phyloP scores from a whole-genome alignment of 2,888 invertebrate genomes.

The Folsomia candida region DNA sequence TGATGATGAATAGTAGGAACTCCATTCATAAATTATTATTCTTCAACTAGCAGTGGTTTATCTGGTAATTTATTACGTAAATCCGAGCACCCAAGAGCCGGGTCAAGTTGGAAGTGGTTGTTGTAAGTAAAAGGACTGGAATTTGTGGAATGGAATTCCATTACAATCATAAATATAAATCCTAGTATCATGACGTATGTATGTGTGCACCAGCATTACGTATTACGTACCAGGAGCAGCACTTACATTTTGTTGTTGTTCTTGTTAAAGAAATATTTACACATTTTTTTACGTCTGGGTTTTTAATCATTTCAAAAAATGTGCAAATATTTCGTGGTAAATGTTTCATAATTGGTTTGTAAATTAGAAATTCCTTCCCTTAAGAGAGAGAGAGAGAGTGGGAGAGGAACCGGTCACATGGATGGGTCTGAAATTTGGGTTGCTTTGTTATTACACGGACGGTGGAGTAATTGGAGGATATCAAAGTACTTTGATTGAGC shows the following conservation, averaged over 20 bases:
- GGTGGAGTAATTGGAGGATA: too few species aligned
- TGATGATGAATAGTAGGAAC: neutral
- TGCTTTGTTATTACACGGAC: too few species aligned
- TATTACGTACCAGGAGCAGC: too few species aligned
- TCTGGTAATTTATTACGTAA: neutral
- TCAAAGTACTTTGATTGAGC: too few species aligned
- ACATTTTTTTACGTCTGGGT: neutral
- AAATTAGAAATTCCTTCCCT: neutral
- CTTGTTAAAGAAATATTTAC: neutral
- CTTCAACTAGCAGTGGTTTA: neutral
- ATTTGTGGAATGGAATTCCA: neutral
- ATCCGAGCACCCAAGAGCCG: neutral
- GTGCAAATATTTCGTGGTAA: neutral
- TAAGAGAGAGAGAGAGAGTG: too few species aligned
- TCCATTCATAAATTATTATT: slow-evolving; percentile 5
- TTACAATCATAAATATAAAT: neutral
- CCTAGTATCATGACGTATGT: neutral
- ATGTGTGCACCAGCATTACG: neutral
- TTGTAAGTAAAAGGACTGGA: too few species aligned
- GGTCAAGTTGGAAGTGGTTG: neutral
- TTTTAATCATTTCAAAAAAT: neutral
- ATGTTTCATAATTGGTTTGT: neutral
- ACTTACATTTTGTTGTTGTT: neutral
- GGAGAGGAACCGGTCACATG: too few species aligned
- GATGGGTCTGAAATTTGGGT: too few species aligned